These are phyloP conservation scores for Dyspetes luteomarginatus DNA, from an alignment of 2,888 invertebrate genomes.

Conservation along the genomic window DNA sequence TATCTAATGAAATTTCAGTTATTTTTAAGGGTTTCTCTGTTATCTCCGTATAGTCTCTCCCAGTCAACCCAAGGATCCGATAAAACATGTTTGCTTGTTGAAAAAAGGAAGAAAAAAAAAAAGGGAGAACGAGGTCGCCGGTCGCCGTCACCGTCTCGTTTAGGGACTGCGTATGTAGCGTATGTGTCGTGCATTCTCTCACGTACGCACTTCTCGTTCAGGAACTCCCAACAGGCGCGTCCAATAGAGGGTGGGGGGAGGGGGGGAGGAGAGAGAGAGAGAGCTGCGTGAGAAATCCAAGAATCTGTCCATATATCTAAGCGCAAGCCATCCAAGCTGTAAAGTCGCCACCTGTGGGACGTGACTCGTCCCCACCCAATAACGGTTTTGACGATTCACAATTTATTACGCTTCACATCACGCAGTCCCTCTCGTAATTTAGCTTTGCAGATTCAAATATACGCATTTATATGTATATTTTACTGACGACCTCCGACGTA, in stretches of 20 bases:
- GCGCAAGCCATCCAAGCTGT: no score
- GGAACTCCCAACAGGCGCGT: background rate
- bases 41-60: background rate
- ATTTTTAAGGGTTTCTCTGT: background rate
- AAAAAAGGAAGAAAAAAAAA: background rate
- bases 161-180: constrained; percentile 31
- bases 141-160: constrained; percentile 39
- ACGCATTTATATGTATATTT: no score
- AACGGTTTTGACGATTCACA: background rate
- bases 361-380: background rate
- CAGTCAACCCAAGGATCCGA: background rate
- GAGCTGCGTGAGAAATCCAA: background rate
- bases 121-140: constrained; percentile 48
- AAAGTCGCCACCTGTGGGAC: constrained; percentile 1
- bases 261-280: background rate
- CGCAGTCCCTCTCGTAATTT: background rate
- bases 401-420: constrained; percentile 4
- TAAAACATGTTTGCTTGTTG: background rate
- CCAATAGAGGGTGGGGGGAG: background rate
- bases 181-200: constrained; percentile 44
- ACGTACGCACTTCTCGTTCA: constrained; percentile 55
- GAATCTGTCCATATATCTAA: background rate
- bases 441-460: background rate
- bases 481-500: no score
- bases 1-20: no score